Conservation (phyloP, 2,888 invertebrate genomes). For the Koerneria pararmatus region DNA sequence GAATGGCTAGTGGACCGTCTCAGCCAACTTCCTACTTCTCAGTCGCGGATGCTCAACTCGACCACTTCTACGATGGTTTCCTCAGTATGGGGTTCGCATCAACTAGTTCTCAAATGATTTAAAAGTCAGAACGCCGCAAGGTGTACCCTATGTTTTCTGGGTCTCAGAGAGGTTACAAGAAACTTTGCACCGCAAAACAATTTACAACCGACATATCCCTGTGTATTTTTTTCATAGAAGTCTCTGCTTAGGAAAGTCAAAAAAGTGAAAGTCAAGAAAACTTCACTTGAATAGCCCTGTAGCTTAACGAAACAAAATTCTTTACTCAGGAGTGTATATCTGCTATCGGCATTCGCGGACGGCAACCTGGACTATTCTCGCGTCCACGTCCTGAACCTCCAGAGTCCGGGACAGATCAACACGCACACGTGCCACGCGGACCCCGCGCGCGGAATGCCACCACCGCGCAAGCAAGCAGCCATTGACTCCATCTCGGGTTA, state of each 20-base stretch:
- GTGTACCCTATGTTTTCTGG: neutral
- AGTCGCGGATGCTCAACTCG: conserved; percentile 52
- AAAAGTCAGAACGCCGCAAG: neutral
- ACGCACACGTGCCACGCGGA: conserved; percentile 50
- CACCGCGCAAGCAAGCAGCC: conserved; percentile 53
- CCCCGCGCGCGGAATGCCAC: conserved; percentile 50
- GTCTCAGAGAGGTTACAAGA: too few species aligned
- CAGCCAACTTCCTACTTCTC: conserved; percentile 43
- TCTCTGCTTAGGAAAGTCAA: neutral
- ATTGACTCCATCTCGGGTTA: conserved; percentile 49
- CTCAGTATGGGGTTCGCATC: conserved; percentile 50
- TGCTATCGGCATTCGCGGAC: conserved; percentile 54
- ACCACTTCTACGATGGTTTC: conserved; percentile 57
- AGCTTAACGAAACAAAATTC: conserved; percentile 17
- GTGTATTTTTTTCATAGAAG: too few species aligned
- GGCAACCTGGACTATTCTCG: conserved; percentile 54
- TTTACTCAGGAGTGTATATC: conserved; percentile 50
- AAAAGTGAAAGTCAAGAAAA: neutral
- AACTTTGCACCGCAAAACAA: too few species aligned
- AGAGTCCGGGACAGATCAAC: conserved; percentile 42
- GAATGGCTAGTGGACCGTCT: conserved; percentile 38
- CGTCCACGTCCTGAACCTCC: conserved; percentile 47
- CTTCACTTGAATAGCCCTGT: too few species aligned
- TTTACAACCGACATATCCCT: too few species aligned
- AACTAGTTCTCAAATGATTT: too few species aligned